A percentile compares a stretch with the other conserved stretches of the same genome.
These are phyloP conservation scores for Podarcis cretensis DNA, from an alignment of 2,113 vertebrate species.

Conservation along the genomic window DNA sequence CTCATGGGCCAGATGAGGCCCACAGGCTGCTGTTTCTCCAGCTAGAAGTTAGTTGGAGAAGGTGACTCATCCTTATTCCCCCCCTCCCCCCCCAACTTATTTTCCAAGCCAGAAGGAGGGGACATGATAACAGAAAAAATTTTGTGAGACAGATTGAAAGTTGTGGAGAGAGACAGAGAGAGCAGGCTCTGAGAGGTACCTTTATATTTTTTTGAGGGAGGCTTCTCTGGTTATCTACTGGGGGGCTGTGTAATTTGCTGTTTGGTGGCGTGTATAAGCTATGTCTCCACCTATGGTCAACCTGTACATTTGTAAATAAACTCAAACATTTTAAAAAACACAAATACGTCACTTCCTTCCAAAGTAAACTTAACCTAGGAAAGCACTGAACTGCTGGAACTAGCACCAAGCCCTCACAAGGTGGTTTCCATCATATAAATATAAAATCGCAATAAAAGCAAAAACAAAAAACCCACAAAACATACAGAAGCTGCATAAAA, in stretches of 20 bases:
- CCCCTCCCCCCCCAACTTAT: background rate
- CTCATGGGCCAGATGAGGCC: too few relatives aligned
- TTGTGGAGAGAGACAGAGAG: background rate
- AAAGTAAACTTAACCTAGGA: background rate
- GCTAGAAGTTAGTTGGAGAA: background rate
- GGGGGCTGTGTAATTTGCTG: background rate
- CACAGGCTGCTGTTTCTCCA: too few relatives aligned
- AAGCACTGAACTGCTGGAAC: background rate
- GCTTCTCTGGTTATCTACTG: background rate
- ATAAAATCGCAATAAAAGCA: too few relatives aligned
- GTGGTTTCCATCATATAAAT: too few relatives aligned
- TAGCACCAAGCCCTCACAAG: too few relatives aligned
- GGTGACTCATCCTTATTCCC: background rate
- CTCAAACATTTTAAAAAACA: background rate
- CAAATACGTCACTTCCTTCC: background rate
- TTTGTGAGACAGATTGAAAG: background rate
- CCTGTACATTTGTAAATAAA: background rate
- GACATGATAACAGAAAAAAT: background rate
- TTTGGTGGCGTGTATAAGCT: background rate
- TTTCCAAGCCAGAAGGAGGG: background rate
- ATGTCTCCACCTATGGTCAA: conserved; percentile 4
- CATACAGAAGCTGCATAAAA: too few relatives aligned
- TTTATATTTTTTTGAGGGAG: background rate
- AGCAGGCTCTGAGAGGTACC: background rate
- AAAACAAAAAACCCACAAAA: too few relatives aligned